Evolutionary conservation across 1,140 invertebrate species (phyloP).

Genomic region (Pseudobourletiella spinata): DNA sequence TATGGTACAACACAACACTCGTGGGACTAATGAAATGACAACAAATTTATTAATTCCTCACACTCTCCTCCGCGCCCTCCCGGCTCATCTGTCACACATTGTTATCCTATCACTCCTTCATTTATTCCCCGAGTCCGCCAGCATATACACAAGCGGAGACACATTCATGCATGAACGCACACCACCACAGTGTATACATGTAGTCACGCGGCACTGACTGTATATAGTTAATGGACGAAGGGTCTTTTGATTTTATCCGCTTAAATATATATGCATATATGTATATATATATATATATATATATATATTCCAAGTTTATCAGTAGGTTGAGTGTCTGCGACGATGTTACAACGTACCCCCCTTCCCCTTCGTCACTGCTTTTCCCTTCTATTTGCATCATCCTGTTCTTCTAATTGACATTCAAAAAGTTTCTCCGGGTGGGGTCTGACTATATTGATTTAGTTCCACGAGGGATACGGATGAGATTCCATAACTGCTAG

Average conservation of each 20-base stretch:
- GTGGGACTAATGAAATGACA: conserved; percentile 35
- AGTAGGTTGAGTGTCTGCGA: too few relatives aligned
- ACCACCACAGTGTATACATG: not conserved
- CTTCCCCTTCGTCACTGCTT: too few relatives aligned
- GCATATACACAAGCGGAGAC: not conserved
- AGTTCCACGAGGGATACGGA: not conserved
- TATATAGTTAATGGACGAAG: too few relatives aligned
- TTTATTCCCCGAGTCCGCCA: conserved; percentile 14
- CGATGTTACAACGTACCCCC: too few relatives aligned
- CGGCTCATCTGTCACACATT: conserved; percentile 30
- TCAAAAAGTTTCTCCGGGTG: not conserved
- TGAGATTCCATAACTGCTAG: not conserved
- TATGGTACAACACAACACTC: conserved; percentile 36
- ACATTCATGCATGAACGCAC: not conserved
- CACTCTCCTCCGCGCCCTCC: conserved; percentile 19
- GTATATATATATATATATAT: too few relatives aligned
- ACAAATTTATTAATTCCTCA: conserved; percentile 36
- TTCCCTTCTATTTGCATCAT: too few relatives aligned
- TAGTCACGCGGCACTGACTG: not conserved
- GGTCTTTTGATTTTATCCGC: too few relatives aligned
- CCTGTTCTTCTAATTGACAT: too few relatives aligned
- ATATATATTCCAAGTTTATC: too few relatives aligned
- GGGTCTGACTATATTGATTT: not conserved
- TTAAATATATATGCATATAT: too few relatives aligned
- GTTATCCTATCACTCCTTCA: conserved; percentile 19